Percentiles rank a stretch among this genome's conserved stretches.
Evolutionary conservation across 2,797 vertebrate genomes (phyloP).

Genomic region (Bucorvus abyssinicus): DNA sequence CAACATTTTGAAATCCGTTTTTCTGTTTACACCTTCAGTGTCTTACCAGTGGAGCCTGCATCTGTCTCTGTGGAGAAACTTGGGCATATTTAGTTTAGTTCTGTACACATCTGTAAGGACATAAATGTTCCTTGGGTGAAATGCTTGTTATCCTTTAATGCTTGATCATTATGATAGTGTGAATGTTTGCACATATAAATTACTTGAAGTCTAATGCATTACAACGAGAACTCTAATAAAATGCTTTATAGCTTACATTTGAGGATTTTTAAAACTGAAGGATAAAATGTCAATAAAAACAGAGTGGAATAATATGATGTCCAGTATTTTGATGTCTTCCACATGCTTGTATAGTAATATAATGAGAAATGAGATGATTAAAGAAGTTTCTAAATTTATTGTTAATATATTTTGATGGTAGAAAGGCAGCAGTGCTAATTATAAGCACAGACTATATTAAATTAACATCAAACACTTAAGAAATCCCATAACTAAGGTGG

Average conservation of each 20-base stretch:
- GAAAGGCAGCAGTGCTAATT: not conserved
- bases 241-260: not conserved
- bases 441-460: not conserved
- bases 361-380: not conserved
- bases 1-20: not conserved
- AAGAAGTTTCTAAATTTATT: not conserved
- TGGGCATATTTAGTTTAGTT: not conserved
- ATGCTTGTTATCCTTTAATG: slow-evolving; percentile 5
- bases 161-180: not conserved
- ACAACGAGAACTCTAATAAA: not conserved
- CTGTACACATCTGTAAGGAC: not conserved
- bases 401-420: not conserved
- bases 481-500: not conserved
- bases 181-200: not conserved
- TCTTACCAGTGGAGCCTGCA: not conserved
- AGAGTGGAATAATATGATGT: not conserved
- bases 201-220: not conserved
- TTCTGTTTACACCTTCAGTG: not conserved
- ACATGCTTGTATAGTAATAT: not conserved
- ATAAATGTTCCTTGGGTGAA: slow-evolving; percentile 33
- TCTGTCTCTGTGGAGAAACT: not conserved
- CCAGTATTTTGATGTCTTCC: not conserved
- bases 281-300: not conserved
- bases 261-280: not conserved
- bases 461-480: not conserved